These are phyloP conservation scores for Penaeus chinensis DNA, from an alignment of 1,140 invertebrate species.

Conservation along the genomic window DNA sequence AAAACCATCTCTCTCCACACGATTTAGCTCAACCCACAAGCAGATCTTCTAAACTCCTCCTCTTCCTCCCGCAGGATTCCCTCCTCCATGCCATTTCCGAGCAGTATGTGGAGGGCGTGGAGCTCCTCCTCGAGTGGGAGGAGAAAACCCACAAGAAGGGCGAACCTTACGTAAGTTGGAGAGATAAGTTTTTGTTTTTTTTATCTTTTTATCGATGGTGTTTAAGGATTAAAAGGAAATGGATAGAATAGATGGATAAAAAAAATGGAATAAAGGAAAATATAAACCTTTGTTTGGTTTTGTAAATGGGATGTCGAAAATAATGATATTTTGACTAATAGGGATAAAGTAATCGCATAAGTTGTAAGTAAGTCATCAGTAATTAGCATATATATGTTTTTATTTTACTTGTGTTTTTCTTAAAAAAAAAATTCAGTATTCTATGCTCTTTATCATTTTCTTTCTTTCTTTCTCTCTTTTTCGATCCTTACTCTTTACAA, in stretches of 20 bases:
- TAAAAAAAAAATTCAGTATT: too few species aligned
- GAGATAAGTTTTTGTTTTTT: constrained; percentile 14
- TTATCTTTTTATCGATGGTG: not conserved
- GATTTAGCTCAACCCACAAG: not conserved
- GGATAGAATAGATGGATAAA: not conserved
- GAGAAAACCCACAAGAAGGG: constrained; percentile 81
- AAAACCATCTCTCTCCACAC: not conserved
- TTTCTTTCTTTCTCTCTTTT: too few species aligned
- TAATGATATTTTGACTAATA: too few species aligned
- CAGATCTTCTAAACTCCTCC: not conserved
- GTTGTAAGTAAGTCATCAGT: too few species aligned
- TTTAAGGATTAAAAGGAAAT: not conserved
- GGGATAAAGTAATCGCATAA: too few species aligned
- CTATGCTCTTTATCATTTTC: too few species aligned
- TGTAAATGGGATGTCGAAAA: too few species aligned
- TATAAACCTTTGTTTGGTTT: too few species aligned
- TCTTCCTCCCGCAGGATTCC: constrained; percentile 44
- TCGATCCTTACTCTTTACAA: too few species aligned
- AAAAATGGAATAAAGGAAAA: not conserved
- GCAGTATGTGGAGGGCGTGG: constrained; percentile 94
- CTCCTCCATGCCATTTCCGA: constrained; percentile 92
- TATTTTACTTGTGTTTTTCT: too few species aligned
- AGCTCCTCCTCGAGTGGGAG: constrained; percentile 88
- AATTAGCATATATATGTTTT: too few species aligned
- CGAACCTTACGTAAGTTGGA: constrained; percentile 79